These are phyloP conservation scores for Catalaphyllia jardinei DNA, from an alignment of 64 coral and sea anemone genomes.

Conservation along the genomic window DNA sequence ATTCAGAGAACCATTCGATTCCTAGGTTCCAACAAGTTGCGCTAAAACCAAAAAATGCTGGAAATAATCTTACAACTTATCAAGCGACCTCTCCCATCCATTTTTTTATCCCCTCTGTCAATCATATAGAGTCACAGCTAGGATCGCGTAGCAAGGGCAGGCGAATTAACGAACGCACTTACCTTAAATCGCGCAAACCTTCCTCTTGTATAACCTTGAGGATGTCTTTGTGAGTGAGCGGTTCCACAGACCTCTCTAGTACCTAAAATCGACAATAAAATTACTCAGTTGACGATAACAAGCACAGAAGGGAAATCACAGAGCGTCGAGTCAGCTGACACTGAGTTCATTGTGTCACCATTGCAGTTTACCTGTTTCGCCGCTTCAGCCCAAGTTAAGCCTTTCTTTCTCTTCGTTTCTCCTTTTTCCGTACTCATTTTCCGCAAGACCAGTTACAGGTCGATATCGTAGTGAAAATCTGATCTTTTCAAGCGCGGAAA, in stretches of 20 bases:
- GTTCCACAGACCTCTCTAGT: conserved; percentile 56
- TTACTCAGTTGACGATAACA: background rate
- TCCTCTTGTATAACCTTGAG: conserved; percentile 86
- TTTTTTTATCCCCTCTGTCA: background rate
- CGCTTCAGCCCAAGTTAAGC: conserved; percentile 79
- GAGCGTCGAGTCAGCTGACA: conserved; percentile 7
- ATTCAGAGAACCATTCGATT: too few species aligned
- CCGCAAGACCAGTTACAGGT: conserved; percentile 4
- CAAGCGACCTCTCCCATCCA: conserved; percentile 13
- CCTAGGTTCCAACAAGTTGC: too few species aligned
- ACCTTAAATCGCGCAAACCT: conserved; percentile 89
- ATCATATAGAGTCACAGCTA: background rate
- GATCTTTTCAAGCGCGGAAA: conserved; percentile 7
- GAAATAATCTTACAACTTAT: too few species aligned
- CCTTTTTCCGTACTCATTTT: conserved; percentile 57
- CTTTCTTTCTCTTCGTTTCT: conserved; percentile 72
- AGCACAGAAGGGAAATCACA: background rate
- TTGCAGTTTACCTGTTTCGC: conserved; percentile 55
- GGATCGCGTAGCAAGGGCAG: background rate
- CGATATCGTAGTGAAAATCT: conserved; percentile 7
- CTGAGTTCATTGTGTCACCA: conserved; percentile 20
- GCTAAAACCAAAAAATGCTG: too few species aligned
- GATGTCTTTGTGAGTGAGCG: conserved; percentile 93
- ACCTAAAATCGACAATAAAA: conserved; percentile 48
- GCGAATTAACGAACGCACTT: background rate